Evolutionary conservation across 1,140 invertebrate genomes (phyloP).

Genomic region (Megalopta genalis): DNA sequence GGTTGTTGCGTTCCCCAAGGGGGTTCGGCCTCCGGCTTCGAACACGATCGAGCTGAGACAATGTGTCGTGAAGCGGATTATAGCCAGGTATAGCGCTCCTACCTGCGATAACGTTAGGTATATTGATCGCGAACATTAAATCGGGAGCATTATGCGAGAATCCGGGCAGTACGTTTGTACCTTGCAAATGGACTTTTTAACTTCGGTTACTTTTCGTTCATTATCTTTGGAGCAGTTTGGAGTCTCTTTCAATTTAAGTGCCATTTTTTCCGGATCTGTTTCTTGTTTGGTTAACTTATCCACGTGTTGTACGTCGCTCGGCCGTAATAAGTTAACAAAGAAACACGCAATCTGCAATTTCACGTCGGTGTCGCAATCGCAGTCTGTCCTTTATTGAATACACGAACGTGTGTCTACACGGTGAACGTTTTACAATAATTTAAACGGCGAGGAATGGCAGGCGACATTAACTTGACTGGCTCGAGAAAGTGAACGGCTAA

Average conservation of each 20-base stretch:
- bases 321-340: not conserved
- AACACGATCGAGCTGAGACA: constrained; percentile 64
- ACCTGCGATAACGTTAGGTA: constrained; percentile 40
- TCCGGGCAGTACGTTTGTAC: not conserved
- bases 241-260: constrained; percentile 13
- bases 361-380: not conserved
- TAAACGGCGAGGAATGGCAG: not conserved
- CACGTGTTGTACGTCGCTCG: not conserved
- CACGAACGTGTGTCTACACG: not conserved
- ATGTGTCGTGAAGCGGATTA: constrained; percentile 64
- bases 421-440: constrained; percentile 6
- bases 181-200: constrained; percentile 20
- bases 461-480: not conserved
- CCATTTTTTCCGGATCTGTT: not conserved
- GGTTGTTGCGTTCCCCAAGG: constrained; percentile 51
- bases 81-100: constrained; percentile 55
- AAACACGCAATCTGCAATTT: constrained; percentile 5
- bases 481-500: not conserved
- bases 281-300: constrained; percentile 1
- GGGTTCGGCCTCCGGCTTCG: constrained; percentile 57
- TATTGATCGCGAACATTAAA: not conserved
- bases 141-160: not conserved
- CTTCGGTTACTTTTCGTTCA: not conserved
- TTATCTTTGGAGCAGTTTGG: not conserved
- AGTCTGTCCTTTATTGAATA: not conserved